Conservation (phyloP, 2,888 invertebrate genomes). For the Shargacucullia verbasci region DNA sequence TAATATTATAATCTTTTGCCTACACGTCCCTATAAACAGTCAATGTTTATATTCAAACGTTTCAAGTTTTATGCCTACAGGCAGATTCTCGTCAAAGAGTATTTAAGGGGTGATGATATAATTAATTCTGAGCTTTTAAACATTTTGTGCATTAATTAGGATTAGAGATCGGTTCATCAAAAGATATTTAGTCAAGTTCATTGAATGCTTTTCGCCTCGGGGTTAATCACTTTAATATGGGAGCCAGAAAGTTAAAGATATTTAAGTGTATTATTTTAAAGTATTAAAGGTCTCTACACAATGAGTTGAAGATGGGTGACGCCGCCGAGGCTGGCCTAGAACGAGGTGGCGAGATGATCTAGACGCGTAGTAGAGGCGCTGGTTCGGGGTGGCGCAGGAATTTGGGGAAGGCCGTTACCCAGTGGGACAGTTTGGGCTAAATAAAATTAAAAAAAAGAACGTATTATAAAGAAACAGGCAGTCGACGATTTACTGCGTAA, state of each 20-base stretch:
- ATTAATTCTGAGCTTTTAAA: constrained; percentile 55
- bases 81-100: constrained; percentile 54
- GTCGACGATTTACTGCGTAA: too few relatives aligned
- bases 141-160: constrained; percentile 43
- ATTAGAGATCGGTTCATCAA: constrained; percentile 30
- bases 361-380: too few relatives aligned
- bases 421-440: too few relatives aligned
- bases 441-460: too few relatives aligned
- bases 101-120: constrained; percentile 45
- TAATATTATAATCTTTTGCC: neutral
- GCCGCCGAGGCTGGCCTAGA: too few relatives aligned
- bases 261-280: constrained; percentile 15
- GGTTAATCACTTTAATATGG: neutral
- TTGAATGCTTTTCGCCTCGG: constrained; percentile 11
- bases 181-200: constrained; percentile 12
- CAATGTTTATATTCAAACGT: constrained; percentile 29
- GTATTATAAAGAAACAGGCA: too few relatives aligned
- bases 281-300: too few relatives aligned
- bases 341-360: too few relatives aligned
- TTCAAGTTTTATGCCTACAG: constrained; percentile 43
- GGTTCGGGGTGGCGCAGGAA: too few relatives aligned
- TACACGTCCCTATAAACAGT: constrained; percentile 3
- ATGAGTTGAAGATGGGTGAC: too few relatives aligned
- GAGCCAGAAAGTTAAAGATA: neutral
- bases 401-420: too few relatives aligned